Evolutionary conservation across 2,888 invertebrate genomes (phyloP), one percentile per base, ranked within the genome.

Genomic region (Thereva nobilitata): DNA sequence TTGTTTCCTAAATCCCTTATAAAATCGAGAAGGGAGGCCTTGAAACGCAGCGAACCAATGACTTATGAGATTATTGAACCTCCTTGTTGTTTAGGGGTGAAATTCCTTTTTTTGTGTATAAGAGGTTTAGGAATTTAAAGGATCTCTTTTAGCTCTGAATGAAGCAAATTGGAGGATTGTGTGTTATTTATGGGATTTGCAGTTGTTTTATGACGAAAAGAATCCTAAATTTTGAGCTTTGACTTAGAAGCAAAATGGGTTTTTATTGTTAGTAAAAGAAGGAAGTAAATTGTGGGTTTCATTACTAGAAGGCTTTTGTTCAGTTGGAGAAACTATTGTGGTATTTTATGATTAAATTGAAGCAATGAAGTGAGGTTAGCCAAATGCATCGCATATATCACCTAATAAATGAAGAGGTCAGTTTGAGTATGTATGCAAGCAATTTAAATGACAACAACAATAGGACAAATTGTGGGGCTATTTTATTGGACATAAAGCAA

Each of bases 11-110:
- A 23, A 23, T 23, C 23, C 23, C 6, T 41, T 55, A 10, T 40
- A n/a, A 41, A 12, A 23, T 54, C 6, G 9, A 10, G 3, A 40
- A 38, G 37, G 34, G 10, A 38, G n/a, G 37, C 37, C 6, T 4
- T 5, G 38, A 35, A 37, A 54, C 10, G 54, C 37, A 57, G 35
- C 23, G 44, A 57, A 42, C 41, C 42, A 56, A 12, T 56, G 41
- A 56, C 57, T 57, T 44, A 57, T 57, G 57, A 42, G 57, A 57
- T 57, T 57, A 57, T 55, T 55, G 38, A 55, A 41, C 55, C 55
- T 23, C 38, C 57, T 10, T 37, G 3, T 37, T 44, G 9, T 34
- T 44, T 57, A 57, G 44, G 57, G 57, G 41, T 23, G 5, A 12
- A 5, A 9, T 37, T 44, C n/a, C n/a, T 44, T 44, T 23, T 23